Percentiles rank a stretch among this genome's conserved stretches.
phyloP scores from a whole-genome alignment of 2,888 invertebrate species.

The Mimumesa dahlbomi region DNA sequence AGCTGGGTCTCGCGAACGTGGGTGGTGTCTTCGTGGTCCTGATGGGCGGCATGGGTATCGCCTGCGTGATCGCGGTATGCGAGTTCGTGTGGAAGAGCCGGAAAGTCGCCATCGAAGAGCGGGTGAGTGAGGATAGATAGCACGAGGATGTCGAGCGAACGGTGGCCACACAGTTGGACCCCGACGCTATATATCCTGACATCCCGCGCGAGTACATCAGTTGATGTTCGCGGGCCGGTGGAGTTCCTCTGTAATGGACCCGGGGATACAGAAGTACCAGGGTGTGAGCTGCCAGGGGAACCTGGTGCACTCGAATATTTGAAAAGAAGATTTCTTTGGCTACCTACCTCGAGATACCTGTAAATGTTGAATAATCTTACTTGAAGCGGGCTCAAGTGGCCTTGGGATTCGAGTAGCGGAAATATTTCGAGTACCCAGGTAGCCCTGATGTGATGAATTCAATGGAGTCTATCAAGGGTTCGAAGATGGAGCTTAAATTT shows the following conservation, averaged over 20 bases:
- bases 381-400: too few species aligned
- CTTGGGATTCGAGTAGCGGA: too few species aligned
- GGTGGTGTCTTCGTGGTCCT: slow-evolving; percentile 98
- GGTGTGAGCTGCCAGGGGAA: too few species aligned
- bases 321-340: too few species aligned
- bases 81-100: slow-evolving; percentile 98
- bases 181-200: slow-evolving; percentile 73
- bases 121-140: slow-evolving; percentile 84
- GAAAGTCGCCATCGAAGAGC: slow-evolving; percentile 94
- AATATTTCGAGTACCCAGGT: too few species aligned
- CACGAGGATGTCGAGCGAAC: slow-evolving; percentile 68
- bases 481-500: too few species aligned
- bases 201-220: slow-evolving; percentile 75
- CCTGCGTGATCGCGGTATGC: slow-evolving; percentile 95
- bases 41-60: slow-evolving; percentile 95
- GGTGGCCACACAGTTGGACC: slow-evolving; percentile 68
- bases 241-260: slow-evolving; percentile 76
- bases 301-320: too few species aligned
- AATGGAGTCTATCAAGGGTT: too few species aligned
- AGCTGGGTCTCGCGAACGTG: slow-evolving; percentile 95
- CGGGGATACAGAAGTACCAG: slow-evolving; percentile 67
- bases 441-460: too few species aligned
- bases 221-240: slow-evolving; percentile 74
- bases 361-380: too few species aligned
- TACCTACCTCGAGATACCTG: too few species aligned